Base-by-base conservation (phyloP, 2,113 vertebrate genomes). In the Eurypyga helias region DNA sequence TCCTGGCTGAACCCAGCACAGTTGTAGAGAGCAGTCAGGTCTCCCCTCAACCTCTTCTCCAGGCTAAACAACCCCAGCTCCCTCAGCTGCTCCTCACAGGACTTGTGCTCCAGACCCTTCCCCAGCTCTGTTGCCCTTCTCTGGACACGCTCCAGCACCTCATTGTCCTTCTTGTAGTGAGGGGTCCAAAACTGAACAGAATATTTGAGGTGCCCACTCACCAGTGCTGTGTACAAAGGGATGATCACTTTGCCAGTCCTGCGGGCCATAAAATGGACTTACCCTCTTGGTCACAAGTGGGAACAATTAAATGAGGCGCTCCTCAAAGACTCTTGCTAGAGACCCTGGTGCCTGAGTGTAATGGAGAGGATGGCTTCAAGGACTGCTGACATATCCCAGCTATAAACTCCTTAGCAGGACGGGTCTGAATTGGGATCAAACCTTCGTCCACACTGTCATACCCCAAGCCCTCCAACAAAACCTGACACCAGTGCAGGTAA, bases 191-290 rank as follows among this genome's bases (percentile, higher is more conserved):
- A 9, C 41, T 41, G 41, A 41, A 41, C 41, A 21, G 36, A 33
- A 29, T 13, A 20, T 28, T 58, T 0, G 1, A 58, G 8, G 10
- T 28, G 33, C 4, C 3, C 17, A 36, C 23, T 64, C 46, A 64
- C 36, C 48, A 43, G 29, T 43, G 43, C n/a, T 2, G 2, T 9
- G 17, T 41, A 52, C 23, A 28, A 11, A 8, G 6, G 12, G 1
- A 26, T 4, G 4, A n/a, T n/a, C 20, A 26, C 34, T 20, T 79
- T 17, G 23, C 36, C 43, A 9, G 7, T 49, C 76, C 48, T 43
- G 8, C 31, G 54, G 61, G 24, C 48, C 38, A 28, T 19, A 21
- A 52, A 61, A 51, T 18, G 11, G 26, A 49, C 14, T 66, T 36
- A 33, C 20, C 7, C 1, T 0, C 31, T 46, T 19, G 3, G 33